These are phyloP conservation scores for Salminus brasiliensis DNA, from an alignment of 2,113 vertebrate species.

Conservation along the genomic window DNA sequence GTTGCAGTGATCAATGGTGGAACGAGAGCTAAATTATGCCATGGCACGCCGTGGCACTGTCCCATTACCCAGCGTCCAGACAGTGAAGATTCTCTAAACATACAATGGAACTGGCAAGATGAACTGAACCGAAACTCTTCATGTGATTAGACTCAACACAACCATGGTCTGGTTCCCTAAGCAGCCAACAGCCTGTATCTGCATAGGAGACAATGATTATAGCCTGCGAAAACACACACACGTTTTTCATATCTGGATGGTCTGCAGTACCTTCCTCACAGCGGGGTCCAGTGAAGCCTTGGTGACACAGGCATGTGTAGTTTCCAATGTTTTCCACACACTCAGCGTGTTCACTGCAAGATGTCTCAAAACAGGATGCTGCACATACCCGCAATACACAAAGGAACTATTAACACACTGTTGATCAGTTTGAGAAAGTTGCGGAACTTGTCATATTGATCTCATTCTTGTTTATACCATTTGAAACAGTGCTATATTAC, in stretches of 20 bases:
- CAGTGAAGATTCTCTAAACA: constrained; percentile 53
- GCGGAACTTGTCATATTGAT: no score
- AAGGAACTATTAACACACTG: no score
- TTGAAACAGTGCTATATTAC: no score
- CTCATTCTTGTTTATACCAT: no score
- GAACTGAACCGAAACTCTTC: constrained; percentile 63
- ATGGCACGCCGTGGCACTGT: constrained; percentile 61
- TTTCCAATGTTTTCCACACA: constrained; percentile 82
- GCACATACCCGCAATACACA: not conserved
- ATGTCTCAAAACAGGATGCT: constrained; percentile 60
- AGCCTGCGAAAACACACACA: not conserved
- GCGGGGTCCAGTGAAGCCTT: constrained; percentile 76
- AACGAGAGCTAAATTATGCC: constrained; percentile 39
- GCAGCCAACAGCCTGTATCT: constrained; percentile 56
- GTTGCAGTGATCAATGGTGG: not conserved
- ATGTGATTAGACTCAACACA: constrained; percentile 52
- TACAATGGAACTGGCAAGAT: constrained; percentile 66
- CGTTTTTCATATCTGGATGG: not conserved
- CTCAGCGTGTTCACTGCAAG: constrained; percentile 74
- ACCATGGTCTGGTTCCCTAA: constrained; percentile 51
- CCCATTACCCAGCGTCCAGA: constrained; percentile 59
- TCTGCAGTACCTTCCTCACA: constrained; percentile 76
- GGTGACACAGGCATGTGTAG: constrained; percentile 79
- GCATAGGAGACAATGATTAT: constrained; percentile 4
- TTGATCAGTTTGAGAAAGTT: no score